phyloP scores from a whole-genome alignment of 2,113 vertebrate species.

The Trichomycterus rosablanca region DNA sequence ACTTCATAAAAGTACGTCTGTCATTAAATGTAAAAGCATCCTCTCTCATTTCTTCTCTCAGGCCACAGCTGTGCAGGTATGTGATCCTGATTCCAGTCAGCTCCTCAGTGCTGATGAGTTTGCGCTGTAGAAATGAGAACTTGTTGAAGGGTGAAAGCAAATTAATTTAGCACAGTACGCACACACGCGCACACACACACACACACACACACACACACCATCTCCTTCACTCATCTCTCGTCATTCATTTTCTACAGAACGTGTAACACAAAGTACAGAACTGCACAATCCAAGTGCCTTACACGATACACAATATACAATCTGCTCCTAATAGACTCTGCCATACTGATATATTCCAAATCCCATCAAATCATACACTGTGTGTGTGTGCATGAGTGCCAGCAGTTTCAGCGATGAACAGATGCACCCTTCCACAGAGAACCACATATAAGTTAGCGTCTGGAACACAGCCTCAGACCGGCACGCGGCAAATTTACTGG shows the following conservation, averaged over 20 bases:
- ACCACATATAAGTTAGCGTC: slow-evolving; percentile 1
- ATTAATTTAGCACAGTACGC: slow-evolving; percentile 4
- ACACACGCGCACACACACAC: too few relatives aligned
- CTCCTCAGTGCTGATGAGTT: slow-evolving; percentile 34
- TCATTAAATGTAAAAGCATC: too few relatives aligned
- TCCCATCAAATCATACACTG: neutral
- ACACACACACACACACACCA: neutral
- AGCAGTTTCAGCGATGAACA: neutral
- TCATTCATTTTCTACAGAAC: neutral
- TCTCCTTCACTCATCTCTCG: slow-evolving; percentile 6
- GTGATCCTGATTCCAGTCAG: slow-evolving; percentile 32
- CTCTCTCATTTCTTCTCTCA: too few relatives aligned
- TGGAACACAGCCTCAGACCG: slow-evolving; percentile 5
- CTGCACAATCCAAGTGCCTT: neutral
- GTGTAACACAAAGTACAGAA: neutral
- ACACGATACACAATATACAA: neutral
- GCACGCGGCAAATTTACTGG: neutral
- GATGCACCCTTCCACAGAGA: neutral
- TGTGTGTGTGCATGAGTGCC: slow-evolving; percentile 1
- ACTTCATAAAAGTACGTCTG: too few relatives aligned
- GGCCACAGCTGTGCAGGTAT: slow-evolving; percentile 31
- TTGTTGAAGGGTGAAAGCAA: slow-evolving; percentile 23
- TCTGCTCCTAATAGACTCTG: neutral
- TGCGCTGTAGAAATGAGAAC: slow-evolving; percentile 33
- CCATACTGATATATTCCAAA: neutral